These are phyloP conservation scores for Drosophila parvula DNA, from an alignment of 1,140 invertebrate species.

Conservation along the genomic window DNA sequence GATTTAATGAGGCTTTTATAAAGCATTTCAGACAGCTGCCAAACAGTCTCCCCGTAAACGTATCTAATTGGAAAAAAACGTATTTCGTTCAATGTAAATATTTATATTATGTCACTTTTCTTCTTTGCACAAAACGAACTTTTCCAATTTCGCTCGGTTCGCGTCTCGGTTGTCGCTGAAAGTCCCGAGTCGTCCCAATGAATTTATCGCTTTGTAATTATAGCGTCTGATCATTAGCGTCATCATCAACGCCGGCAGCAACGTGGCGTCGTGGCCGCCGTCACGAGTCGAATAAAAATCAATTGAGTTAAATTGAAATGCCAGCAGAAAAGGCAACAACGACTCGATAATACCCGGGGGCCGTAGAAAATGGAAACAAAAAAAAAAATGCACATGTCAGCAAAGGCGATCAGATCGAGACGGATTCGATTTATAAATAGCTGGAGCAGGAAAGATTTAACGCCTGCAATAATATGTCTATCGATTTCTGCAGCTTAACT, in stretches of 20 bases:
- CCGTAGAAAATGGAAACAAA: background rate
- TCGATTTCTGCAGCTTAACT: background rate
- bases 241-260: constrained; percentile 26
- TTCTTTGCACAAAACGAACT: background rate
- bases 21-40: no score
- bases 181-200: constrained; percentile 41
- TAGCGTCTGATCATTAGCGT: constrained; percentile 70
- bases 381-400: background rate
- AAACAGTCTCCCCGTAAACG: background rate
- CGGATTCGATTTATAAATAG: constrained; percentile 8
- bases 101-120: constrained; percentile 16
- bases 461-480: background rate
- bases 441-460: background rate
- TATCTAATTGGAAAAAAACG: background rate
- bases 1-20: no score
- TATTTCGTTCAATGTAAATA: background rate
- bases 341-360: constrained; percentile 8
- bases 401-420: constrained; percentile 1
- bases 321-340: constrained; percentile 25
- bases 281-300: constrained; percentile 73
- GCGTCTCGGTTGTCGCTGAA: constrained; percentile 2
- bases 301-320: constrained; percentile 74
- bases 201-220: constrained; percentile 75
- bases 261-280: constrained; percentile 23
- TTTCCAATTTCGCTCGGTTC: constrained; percentile 11